A percentile compares a stretch with the other conserved stretches of the same genome.
Evolutionary conservation across 2,888 invertebrate genomes (phyloP).

Genomic region (Dolichopus griseipennis): DNA sequence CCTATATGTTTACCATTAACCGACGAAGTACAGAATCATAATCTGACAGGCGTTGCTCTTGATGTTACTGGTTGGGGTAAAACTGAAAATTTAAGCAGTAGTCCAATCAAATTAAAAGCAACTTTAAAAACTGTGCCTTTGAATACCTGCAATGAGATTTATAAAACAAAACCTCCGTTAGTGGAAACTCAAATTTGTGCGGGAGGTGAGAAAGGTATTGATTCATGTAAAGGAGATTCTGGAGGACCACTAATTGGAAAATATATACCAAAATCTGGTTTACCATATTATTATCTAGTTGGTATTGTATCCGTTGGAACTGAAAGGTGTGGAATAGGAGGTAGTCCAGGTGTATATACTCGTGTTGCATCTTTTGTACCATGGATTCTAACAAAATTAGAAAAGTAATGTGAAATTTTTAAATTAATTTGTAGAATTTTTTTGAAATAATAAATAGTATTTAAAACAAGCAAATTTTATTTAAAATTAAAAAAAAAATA

Average conservation of each 20-base stretch:
- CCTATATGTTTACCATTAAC: constrained; percentile 52
- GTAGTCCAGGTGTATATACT: constrained; percentile 57
- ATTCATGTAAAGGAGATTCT: constrained; percentile 53
- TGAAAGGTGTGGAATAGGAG: constrained; percentile 48
- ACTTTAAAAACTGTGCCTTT: constrained; percentile 44
- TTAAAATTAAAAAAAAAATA: too few relatives aligned
- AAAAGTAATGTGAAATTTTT: too few relatives aligned
- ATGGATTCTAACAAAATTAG: constrained; percentile 46
- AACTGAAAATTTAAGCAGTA: constrained; percentile 46
- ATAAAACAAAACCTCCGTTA: constrained; percentile 37
- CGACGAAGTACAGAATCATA: constrained; percentile 27
- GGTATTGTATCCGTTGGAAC: constrained; percentile 60
- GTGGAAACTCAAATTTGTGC: constrained; percentile 49
- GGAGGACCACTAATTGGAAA: constrained; percentile 53
- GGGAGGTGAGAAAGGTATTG: constrained; percentile 48
- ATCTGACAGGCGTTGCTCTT: constrained; percentile 40
- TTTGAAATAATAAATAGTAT: too few relatives aligned
- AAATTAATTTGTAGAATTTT: too few relatives aligned
- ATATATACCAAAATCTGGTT: constrained; percentile 27
- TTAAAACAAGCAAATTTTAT: too few relatives aligned
- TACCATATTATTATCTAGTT: constrained; percentile 44
- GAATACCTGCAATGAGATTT: constrained; percentile 47
- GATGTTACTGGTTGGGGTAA: constrained; percentile 57
- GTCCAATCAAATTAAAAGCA: constrained; percentile 49
- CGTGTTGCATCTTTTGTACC: constrained; percentile 49